Base-by-base conservation (phyloP, 2,888 invertebrate genomes). In the Apotomis capreana region DNA sequence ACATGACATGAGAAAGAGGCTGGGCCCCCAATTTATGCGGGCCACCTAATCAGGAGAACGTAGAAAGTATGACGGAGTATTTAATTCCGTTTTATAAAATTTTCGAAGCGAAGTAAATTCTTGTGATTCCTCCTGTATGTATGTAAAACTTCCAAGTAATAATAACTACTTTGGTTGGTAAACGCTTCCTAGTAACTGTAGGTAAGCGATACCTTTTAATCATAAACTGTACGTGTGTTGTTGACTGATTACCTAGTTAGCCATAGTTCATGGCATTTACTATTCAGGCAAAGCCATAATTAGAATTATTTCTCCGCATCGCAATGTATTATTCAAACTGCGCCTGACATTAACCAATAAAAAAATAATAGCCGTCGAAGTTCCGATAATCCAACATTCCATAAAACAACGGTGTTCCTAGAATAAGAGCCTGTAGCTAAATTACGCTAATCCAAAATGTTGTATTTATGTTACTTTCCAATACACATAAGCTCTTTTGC, bases 381-480 rank as follows among this genome's bases (percentile, higher is more conserved):
- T 70, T 70, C 70, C 54, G 46, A 70, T 70, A 60, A 64, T 26
- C 49, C 12, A 40, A 52, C 46, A 54, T 70, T 70, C 70, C 15
- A 46, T 54, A 60, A 65, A 70, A 60, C 70, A 65, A 64, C 44
- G 15, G 60, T 15, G 15, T 70, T 65, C 70, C 65, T 60, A 54
- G 65, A 65, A 49, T 49, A 0, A 3, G 49, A 49, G 57, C 55
- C 46, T 46, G 15, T n/a, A 55, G 37, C 4, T n/a, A n/a, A 26
- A 46, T 5, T 57, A 15, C 9, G 2, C 49, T 49, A 55, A 5
- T 46, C 44, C 57, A 65, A 46, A 65, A 55, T 0, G 55, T 0
- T 46, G 4, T 26, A 55, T 55, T 5, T 26, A 9, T 10, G 46
- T 26, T 57, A n/a, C 5, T 6, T 26, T 46, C 0, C 5, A 44